Evolutionary conservation across 2,888 invertebrate genomes (phyloP).

Genomic region (Cerceris rybyensis): DNA sequence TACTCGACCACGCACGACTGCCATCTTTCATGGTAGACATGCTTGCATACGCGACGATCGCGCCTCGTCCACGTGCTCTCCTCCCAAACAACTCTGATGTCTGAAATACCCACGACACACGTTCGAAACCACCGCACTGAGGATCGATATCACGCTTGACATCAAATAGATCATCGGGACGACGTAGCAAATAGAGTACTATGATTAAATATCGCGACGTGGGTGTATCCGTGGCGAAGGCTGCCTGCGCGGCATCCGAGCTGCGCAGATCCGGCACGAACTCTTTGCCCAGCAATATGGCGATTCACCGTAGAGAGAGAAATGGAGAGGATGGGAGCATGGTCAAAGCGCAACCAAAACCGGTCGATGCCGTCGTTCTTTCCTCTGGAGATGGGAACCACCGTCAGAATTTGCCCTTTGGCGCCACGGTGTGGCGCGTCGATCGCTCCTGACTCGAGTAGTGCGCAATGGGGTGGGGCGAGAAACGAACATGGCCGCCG

Average conservation of each 20-base stretch:
- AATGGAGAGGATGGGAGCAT: constrained; percentile 34
- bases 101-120: constrained; percentile 7
- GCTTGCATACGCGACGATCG: constrained; percentile 21
- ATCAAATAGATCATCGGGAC: constrained; percentile 27
- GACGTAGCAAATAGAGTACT: constrained; percentile 8
- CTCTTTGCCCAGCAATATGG: constrained; percentile 70
- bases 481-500: constrained; percentile 66
- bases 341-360: constrained; percentile 55
- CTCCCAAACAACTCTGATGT: constrained; percentile 4
- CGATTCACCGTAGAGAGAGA: constrained; percentile 46
- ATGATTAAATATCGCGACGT: constrained; percentile 51
- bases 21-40: constrained; percentile 14
- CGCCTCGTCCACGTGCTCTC: constrained; percentile 41
- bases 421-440: constrained; percentile 39
- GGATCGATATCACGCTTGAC: not conserved
- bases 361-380: constrained; percentile 70
- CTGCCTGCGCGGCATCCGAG: constrained; percentile 53
- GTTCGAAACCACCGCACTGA: not conserved
- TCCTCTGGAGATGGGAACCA: not conserved
- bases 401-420: not conserved
- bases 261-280: constrained; percentile 63
- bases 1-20: not conserved
- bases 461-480: constrained; percentile 58
- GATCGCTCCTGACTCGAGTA: constrained; percentile 35
- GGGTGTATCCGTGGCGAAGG: constrained; percentile 52